These are phyloP conservation scores for Philopotamus ludificatus DNA, from an alignment of 1,140 invertebrate genomes.

Conservation along the genomic window DNA sequence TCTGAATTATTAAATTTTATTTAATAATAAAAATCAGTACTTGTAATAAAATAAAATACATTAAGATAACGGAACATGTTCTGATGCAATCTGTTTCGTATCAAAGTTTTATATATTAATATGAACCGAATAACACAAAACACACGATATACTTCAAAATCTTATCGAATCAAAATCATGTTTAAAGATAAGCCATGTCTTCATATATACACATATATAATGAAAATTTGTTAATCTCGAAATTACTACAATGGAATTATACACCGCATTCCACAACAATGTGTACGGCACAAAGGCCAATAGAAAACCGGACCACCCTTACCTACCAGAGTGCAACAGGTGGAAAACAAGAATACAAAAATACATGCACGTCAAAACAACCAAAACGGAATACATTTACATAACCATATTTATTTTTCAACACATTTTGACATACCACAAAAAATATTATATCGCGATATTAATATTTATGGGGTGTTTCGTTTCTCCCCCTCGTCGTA, in stretches of 20 bases:
- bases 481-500: neutral
- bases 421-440: neutral
- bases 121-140: too few species aligned
- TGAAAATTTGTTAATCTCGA: neutral
- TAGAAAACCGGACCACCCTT: neutral
- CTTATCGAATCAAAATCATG: too few species aligned
- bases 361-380: slow-evolving; percentile 14
- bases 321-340: slow-evolving; percentile 5
- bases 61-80: too few species aligned
- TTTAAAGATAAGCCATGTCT: too few species aligned
- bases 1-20: too few species aligned
- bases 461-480: slow-evolving; percentile 26
- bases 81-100: too few species aligned
- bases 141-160: too few species aligned
- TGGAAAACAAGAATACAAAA: slow-evolving; percentile 15
- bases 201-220: neutral
- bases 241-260: neutral
- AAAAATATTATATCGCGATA: slow-evolving; percentile 18
- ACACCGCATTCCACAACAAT: too few species aligned
- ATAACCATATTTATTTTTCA: slow-evolving; percentile 25
- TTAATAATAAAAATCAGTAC: too few species aligned
- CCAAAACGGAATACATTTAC: slow-evolving; percentile 7
- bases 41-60: too few species aligned
- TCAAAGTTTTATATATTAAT: too few species aligned
- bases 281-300: too few species aligned